Percentiles rank a stretch among this genome's conserved stretches.
Evolutionary conservation across 2,113 vertebrate species (phyloP).

Genomic region (Entosphenus tridentatus): DNA sequence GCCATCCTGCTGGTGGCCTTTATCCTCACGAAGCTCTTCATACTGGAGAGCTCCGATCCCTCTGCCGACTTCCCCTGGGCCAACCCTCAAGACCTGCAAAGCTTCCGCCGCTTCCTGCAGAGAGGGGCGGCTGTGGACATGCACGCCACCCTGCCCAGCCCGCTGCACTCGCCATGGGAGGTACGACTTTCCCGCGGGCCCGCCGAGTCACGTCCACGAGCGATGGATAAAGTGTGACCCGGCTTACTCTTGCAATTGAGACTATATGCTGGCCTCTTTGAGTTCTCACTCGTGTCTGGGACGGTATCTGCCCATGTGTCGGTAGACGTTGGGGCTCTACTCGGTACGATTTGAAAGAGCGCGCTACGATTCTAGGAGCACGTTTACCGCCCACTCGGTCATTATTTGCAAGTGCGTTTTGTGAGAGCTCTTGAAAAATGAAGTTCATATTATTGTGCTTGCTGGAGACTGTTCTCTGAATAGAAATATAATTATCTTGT

Average conservation of each 20-base stretch:
- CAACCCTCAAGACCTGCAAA: conserved; percentile 61
- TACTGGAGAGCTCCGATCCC: conserved; percentile 77
- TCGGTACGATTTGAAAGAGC: no score
- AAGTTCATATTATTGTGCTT: no score
- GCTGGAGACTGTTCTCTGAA: no score
- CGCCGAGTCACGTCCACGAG: not conserved
- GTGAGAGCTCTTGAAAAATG: no score
- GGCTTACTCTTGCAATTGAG: not conserved
- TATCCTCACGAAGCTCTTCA: conserved; percentile 88
- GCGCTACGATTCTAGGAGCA: no score
- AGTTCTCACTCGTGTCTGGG: not conserved
- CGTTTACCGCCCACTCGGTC: no score
- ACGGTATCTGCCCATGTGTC: not conserved
- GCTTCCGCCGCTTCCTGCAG: conserved; percentile 77
- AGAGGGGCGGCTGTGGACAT: conserved; percentile 37
- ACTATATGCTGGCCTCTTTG: not conserved
- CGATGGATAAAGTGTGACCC: not conserved
- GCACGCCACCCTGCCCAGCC: conserved; percentile 58
- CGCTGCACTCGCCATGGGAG: conserved; percentile 89
- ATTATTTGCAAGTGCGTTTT: no score
- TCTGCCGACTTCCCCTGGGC: conserved; percentile 31
- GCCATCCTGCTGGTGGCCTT: conserved; percentile 77
- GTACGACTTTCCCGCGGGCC: not conserved
- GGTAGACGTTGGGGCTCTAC: not conserved
- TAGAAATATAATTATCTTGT: no score